Conservation (phyloP, 1,140 invertebrate genomes). For the Drosophila sp. region DNA sequence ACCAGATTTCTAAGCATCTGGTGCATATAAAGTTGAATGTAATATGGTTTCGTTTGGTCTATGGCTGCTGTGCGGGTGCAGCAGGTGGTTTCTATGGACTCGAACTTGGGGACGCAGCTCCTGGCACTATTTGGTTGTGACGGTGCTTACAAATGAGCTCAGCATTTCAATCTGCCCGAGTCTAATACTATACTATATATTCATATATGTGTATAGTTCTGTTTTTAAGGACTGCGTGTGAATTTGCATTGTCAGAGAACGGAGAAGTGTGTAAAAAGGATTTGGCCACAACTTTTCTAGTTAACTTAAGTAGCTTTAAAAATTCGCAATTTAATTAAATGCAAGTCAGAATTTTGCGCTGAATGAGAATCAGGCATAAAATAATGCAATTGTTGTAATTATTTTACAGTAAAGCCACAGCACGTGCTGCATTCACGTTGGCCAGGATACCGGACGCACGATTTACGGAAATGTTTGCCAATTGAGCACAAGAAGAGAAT, state of each 20-base stretch:
- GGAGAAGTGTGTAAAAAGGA: slow-evolving; percentile 19
- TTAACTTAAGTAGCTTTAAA: slow-evolving; percentile 77
- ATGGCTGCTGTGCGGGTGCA: slow-evolving; percentile 47
- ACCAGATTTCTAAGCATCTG: slow-evolving; percentile 53
- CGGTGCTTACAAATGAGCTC: slow-evolving; percentile 47
- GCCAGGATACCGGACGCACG: slow-evolving; percentile 44
- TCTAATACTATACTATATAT: slow-evolving; percentile 15
- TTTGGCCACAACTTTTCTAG: slow-evolving; percentile 63
- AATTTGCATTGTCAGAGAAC: slow-evolving; percentile 45
- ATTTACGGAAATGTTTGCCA: slow-evolving; percentile 53
- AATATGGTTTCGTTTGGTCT: slow-evolving; percentile 48
- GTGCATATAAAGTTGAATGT: slow-evolving; percentile 48
- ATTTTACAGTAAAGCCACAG: slow-evolving; percentile 58
- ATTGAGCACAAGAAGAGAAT: neutral
- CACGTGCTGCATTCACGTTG: slow-evolving; percentile 49
- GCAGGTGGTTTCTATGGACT: slow-evolving; percentile 74
- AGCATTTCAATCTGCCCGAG: slow-evolving; percentile 44
- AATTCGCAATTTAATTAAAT: slow-evolving; percentile 72
- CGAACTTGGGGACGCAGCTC: neutral
- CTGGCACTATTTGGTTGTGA: slow-evolving; percentile 53
- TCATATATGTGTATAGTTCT: slow-evolving; percentile 19
- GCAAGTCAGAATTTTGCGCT: slow-evolving; percentile 50
- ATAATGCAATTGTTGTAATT: slow-evolving; percentile 78
- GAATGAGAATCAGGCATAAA: slow-evolving; percentile 32
- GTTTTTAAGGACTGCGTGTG: slow-evolving; percentile 33